Conservation (phyloP, 1,140 invertebrate species). For the Zaprionus camerounensis region DNA sequence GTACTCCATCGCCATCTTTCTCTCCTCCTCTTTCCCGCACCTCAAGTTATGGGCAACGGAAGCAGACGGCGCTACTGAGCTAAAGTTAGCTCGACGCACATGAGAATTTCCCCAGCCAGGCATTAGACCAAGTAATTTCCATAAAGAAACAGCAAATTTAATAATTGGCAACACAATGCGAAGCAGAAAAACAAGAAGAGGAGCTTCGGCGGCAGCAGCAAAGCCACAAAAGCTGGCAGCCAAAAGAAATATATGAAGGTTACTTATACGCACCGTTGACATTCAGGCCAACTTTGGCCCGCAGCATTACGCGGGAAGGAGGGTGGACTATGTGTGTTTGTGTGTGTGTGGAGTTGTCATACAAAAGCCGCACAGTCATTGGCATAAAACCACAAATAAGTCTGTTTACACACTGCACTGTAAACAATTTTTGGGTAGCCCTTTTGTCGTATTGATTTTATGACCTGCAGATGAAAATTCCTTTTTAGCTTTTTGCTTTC, state of each 20-base stretch:
- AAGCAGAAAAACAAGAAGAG: background rate
- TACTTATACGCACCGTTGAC: conserved; percentile 67
- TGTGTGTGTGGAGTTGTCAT: background rate
- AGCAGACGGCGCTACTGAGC: conserved; percentile 12
- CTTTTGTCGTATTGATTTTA: conserved; percentile 7
- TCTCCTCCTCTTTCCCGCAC: background rate
- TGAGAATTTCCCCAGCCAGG: conserved; percentile 6
- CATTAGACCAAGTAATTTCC: conserved; percentile 39
- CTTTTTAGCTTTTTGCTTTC: background rate
- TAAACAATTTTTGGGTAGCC: conserved; percentile 7
- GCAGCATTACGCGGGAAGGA: background rate
- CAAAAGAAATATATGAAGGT: conserved; percentile 36
- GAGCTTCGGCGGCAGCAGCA: background rate
- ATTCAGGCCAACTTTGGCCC: conserved; percentile 41
- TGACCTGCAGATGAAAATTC: conserved; percentile 4
- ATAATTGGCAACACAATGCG: conserved; percentile 60
- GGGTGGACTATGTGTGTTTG: background rate
- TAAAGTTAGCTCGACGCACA: background rate
- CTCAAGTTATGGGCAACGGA: conserved; percentile 25
- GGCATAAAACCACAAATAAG: conserved; percentile 60
- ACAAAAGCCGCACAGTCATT: conserved; percentile 54
- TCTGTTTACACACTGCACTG: conserved; percentile 23
- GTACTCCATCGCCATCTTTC: background rate
- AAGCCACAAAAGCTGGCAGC: conserved; percentile 1
- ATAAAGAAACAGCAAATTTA: conserved; percentile 51